These are phyloP conservation scores for Smittia sp. DNA, from an alignment of 2,888 invertebrate species.

Conservation along the genomic window DNA sequence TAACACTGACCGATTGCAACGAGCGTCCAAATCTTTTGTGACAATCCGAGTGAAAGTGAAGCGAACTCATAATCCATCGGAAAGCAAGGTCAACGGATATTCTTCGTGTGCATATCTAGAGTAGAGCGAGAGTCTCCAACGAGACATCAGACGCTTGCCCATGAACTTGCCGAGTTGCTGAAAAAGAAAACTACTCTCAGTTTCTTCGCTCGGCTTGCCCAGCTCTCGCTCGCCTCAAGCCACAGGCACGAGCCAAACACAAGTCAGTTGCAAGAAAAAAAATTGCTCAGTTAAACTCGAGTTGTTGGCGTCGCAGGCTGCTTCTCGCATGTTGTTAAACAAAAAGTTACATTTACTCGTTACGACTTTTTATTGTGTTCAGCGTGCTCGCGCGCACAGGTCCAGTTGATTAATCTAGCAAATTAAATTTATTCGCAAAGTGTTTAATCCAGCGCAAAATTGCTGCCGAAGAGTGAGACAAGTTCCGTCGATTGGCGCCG, in stretches of 20 bases:
- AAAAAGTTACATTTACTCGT: not conserved
- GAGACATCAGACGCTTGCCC: not conserved
- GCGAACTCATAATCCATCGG: not conserved
- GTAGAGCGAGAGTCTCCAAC: not conserved
- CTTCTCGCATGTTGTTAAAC: not conserved
- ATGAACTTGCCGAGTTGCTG: not conserved
- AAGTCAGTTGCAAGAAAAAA: not conserved
- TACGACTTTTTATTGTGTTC: not conserved
- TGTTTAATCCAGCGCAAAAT: not conserved
- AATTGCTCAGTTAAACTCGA: not conserved
- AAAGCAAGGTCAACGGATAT: not conserved
- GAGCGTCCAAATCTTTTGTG: no score
- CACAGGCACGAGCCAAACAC: not conserved
- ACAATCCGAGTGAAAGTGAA: constrained; percentile 1
- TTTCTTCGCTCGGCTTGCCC: not conserved
- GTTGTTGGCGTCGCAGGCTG: not conserved
- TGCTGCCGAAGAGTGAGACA: not conserved
- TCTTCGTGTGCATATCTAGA: no score
- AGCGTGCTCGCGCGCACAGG: not conserved
- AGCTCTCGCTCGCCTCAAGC: constrained; percentile 7
- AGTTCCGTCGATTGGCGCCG: not conserved
- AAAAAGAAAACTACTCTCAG: not conserved
- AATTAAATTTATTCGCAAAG: not conserved
- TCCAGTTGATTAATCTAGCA: not conserved
- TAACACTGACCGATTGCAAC: no score